Evolutionary conservation across 2,888 invertebrate genomes (phyloP), one percentile per base, ranked within the genome.

Genomic region (Leptogaster cylindrica): DNA sequence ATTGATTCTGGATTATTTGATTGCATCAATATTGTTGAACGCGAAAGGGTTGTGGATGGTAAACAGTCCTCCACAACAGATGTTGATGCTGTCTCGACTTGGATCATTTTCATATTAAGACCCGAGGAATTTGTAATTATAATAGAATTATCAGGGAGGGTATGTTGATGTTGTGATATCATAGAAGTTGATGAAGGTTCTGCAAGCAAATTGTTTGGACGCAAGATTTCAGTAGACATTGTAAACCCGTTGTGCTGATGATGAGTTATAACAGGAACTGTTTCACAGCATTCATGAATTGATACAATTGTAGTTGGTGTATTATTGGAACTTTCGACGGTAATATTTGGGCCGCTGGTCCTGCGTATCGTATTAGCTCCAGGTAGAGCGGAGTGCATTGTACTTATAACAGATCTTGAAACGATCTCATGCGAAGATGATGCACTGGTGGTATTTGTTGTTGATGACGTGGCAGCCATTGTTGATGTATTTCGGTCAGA

Each of bases 391-490:
- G 66, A 20, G 12, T 63, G 33, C 25, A 61, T 23, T 12, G 44
- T 36, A 2, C 8, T 18, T 33, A 48, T 64, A n/a, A 55, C 55
- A 5, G 67, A 20, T 58, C 31, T 41, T 33, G 36, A 36, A 6
- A 36, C 27, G 5, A 28, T 46, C 2, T 65, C 67, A 6, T 65
- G 67, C 8, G 50, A 25, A 18, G 61, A 31, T 36, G 64, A 52
- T 1, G 69, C 41, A 25, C 50, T 55, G 7, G 52, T 14, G 36
- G 68, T 46, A 31, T 52, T 51, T 64, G 65, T 33, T 20, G 66
- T 69, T 31, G 70, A 66, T 39, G 70, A 70, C 63, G 67, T 16
- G 36, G 70, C 66, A 33, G 70, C 66, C 70, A 70, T 70, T 68
- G 58, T 50, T 25, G 28, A 48, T 46, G 27, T 31, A 50, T 39